Evolutionary conservation across 2,113 vertebrate species (phyloP), one percentile per base, ranked within the genome.

Genomic region (Chlorodrepanis virens): DNA sequence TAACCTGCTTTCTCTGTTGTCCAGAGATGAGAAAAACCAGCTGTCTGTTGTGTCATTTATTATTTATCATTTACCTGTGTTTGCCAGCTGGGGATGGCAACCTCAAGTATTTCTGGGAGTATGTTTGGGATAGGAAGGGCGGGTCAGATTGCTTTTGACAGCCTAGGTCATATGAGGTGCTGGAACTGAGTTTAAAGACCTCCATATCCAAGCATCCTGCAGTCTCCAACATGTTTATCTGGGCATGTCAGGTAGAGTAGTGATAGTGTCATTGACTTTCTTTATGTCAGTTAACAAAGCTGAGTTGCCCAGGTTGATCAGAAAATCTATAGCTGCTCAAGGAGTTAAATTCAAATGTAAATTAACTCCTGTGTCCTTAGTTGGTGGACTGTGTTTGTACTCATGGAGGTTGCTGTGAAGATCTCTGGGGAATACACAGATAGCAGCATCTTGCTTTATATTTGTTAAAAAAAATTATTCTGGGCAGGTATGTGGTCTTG

Each of bases 161-260:
- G 19, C 9, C 40, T 27, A 27, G 23, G 15, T 22, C 3, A 1
- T 44, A 13, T 44, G 33, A 81, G 23, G 2, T 67, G 14, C 39
- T 85, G 11, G 33, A 85, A 79, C 10, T 31, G 18, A 75, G 18
- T 24, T 91, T 82, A 39, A 90, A 65, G 44, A 52, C 28, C 3
- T 61, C 10, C 47, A 1, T 37, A 42, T 52, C 25, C 37, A 76
- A 33, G 5, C 9, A 52, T 18, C 4, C 6, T 72, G 6, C 60
- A 49, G 52, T 65, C 33, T 53, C 31, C 5, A 21, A 5, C 0
- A 0, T 49, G 14, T 60, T 89, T 70, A 31, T 68, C 40, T 19
- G 2, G 20, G 9, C 74, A 53, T 12, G 9, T 59, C 50, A 78
- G 16, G 12, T 37, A 27, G 14, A 52, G 14, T 10, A 52, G 35